A percentile compares a stretch with the other conserved stretches of the same genome.
Evolutionary conservation across 2,888 invertebrate genomes (phyloP).

Genomic region (Apeira syringaria): DNA sequence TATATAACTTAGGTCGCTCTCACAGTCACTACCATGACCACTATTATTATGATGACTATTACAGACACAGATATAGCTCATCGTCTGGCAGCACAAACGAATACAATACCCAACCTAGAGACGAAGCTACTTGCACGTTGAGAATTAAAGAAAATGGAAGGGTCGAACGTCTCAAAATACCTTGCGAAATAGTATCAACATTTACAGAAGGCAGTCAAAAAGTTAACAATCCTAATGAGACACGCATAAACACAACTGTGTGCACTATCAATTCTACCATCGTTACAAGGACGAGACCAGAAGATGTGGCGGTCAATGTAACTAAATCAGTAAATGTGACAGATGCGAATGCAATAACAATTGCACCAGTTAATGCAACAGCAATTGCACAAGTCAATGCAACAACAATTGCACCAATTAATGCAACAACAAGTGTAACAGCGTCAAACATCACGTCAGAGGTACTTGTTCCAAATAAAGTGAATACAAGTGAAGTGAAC

Average conservation of each 20-base stretch:
- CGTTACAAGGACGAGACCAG: conserved; percentile 28
- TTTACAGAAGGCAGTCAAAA: conserved; percentile 60
- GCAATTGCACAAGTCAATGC: background rate
- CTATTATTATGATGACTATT: conserved; percentile 72
- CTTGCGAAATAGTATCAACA: conserved; percentile 75
- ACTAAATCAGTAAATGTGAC: conserved; percentile 11
- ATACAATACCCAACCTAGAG: conserved; percentile 37
- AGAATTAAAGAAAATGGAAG: conserved; percentile 59
- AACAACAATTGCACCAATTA: background rate
- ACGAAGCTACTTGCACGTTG: conserved; percentile 57
- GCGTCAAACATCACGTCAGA: conserved; percentile 4
- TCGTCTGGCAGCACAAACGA: conserved; percentile 27
- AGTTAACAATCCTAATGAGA: conserved; percentile 29
- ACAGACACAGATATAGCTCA: conserved; percentile 53
- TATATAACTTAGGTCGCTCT: conserved; percentile 72
- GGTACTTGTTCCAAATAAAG: background rate
- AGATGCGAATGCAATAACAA: background rate
- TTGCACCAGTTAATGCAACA: no score
- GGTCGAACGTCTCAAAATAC: conserved; percentile 57
- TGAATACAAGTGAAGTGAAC: background rate
- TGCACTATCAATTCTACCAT: conserved; percentile 54
- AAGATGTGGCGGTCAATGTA: conserved; percentile 5
- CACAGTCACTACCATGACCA: conserved; percentile 57
- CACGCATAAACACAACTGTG: conserved; percentile 46
- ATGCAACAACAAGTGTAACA: conserved; percentile 11